These are phyloP conservation scores for Venturia canescens DNA, from an alignment of 1,140 invertebrate genomes.

Conservation along the genomic window DNA sequence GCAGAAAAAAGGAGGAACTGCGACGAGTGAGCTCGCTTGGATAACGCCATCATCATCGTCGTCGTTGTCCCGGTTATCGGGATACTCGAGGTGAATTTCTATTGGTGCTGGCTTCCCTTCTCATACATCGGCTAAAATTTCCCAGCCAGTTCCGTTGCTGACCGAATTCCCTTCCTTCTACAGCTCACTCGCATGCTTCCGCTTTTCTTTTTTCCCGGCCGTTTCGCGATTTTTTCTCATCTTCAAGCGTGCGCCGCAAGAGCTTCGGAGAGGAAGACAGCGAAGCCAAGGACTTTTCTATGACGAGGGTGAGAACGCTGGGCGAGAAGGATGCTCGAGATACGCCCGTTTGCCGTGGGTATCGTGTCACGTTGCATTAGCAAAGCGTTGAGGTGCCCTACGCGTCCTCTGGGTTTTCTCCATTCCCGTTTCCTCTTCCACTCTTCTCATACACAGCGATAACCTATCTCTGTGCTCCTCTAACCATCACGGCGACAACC, in stretches of 20 bases:
- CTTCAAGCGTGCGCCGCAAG: background rate
- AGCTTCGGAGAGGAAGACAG: slow-evolving; percentile 27
- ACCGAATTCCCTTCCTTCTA: slow-evolving; percentile 23
- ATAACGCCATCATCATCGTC: slow-evolving; percentile 32
- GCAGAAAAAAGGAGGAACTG: slow-evolving; percentile 9
- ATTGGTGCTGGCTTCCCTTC: background rate
- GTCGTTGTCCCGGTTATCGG: slow-evolving; percentile 34
- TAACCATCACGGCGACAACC: slow-evolving; percentile 20
- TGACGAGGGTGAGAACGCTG: background rate
- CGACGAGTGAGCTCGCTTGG: background rate
- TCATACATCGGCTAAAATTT: slow-evolving; percentile 39
- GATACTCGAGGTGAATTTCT: slow-evolving; percentile 40
- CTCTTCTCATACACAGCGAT: slow-evolving; percentile 16
- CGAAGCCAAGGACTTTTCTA: slow-evolving; percentile 29
- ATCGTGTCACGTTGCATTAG: slow-evolving; percentile 68
- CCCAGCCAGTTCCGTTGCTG: background rate
- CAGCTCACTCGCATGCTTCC: background rate
- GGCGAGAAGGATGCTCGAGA: background rate
- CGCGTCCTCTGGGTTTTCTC: slow-evolving; percentile 64
- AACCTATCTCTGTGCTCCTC: slow-evolving; percentile 2
- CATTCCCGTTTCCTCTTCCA: slow-evolving; percentile 50
- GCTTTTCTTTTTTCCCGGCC: slow-evolving; percentile 17
- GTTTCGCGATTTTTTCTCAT: slow-evolving; percentile 46
- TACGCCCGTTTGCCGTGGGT: slow-evolving; percentile 55
- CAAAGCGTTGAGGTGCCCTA: slow-evolving; percentile 60